A percentile compares a stretch with the other conserved stretches of the same genome.
phyloP scores from a whole-genome alignment of 1,140 invertebrate genomes.

The Drosophila orena region DNA sequence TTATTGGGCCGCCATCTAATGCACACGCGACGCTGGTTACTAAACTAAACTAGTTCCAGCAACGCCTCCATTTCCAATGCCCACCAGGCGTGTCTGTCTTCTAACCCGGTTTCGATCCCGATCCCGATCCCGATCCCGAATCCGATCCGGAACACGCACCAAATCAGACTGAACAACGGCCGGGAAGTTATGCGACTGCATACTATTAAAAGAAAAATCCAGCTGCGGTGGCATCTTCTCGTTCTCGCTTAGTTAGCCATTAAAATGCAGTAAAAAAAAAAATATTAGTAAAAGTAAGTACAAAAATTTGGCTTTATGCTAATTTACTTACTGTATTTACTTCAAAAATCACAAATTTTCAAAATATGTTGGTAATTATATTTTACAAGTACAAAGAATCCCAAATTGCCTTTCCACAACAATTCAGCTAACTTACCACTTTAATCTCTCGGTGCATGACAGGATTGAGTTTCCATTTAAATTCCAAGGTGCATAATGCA shows the following conservation, averaged over 20 bases:
- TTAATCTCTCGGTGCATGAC: constrained; percentile 23
- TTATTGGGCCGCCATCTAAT: constrained; percentile 62
- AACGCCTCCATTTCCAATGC: constrained; percentile 44
- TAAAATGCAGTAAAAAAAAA: constrained; percentile 26
- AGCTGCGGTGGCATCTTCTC: constrained; percentile 44
- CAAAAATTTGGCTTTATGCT: background rate
- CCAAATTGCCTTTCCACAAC: too few species aligned
- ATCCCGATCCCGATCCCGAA: constrained; percentile 20
- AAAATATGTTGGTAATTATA: too few species aligned
- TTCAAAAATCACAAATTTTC: too few species aligned
- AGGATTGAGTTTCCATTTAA: constrained; percentile 53
- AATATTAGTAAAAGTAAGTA: too few species aligned
- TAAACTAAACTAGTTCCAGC: constrained; percentile 65
- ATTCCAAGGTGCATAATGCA: constrained; percentile 49
- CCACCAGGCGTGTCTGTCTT: constrained; percentile 30
- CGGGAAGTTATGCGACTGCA: constrained; percentile 45
- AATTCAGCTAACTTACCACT: background rate
- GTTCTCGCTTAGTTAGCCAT: constrained; percentile 20
- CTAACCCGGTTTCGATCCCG: constrained; percentile 8
- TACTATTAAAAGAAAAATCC: constrained; percentile 47
- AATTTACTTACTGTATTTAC: too few species aligned
- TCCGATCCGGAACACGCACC: constrained; percentile 42
- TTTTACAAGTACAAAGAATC: background rate
- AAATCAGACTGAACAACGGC: constrained; percentile 17
- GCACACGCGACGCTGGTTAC: constrained; percentile 34